phyloP scores from a whole-genome alignment of 2,797 vertebrate species.

The Myotis pilosus region DNA sequence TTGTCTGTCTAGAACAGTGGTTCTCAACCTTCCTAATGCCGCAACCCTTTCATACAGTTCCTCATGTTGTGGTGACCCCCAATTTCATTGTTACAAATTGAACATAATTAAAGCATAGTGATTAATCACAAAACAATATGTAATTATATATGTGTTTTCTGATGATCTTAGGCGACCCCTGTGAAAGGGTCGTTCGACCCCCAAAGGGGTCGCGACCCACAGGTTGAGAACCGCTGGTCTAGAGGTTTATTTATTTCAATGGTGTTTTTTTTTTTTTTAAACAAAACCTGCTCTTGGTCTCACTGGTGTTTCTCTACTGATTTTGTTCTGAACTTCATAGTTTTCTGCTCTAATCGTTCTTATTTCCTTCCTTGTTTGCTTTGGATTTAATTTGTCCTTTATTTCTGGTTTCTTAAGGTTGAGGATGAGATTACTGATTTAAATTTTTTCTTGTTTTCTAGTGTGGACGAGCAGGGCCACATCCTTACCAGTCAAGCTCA shows the following conservation, averaged over 20 bases:
- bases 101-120: too few species aligned
- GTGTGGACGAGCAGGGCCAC: neutral
- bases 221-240: neutral
- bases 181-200: too few species aligned
- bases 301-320: neutral
- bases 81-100: too few species aligned
- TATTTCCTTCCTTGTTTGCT: neutral
- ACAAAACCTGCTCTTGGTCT: neutral
- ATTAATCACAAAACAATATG: too few species aligned
- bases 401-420: neutral
- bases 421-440: neutral
- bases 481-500: too few species aligned
- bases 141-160: too few species aligned
- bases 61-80: too few species aligned
- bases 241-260: neutral
- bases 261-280: neutral
- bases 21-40: too few species aligned
- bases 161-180: too few species aligned
- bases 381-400: constrained; percentile 9
- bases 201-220: too few species aligned
- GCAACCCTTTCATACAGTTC: too few species aligned
- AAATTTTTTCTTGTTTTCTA: constrained; percentile 18
- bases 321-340: neutral
- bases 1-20: neutral
- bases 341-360: neutral